Evolutionary conservation across 1,140 invertebrate genomes (phyloP).

Genomic region (Drosophila nikananu): DNA sequence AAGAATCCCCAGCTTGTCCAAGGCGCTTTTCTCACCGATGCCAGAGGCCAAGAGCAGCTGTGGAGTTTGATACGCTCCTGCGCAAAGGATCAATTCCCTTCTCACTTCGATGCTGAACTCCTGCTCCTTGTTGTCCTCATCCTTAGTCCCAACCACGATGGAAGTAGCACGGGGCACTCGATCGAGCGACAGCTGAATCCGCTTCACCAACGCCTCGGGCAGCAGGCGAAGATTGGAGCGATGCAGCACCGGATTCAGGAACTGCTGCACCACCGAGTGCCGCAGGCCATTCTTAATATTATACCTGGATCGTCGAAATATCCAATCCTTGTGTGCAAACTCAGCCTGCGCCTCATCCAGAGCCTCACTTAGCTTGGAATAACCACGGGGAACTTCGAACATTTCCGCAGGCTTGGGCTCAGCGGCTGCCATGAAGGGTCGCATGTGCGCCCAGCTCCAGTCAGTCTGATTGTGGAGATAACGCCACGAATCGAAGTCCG

Average conservation of each 20-base stretch:
- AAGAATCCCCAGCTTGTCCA: slow-evolving; percentile 86
- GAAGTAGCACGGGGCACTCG: slow-evolving; percentile 41
- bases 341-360: slow-evolving; percentile 85
- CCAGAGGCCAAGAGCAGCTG: slow-evolving; percentile 91
- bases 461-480: slow-evolving; percentile 85
- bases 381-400: slow-evolving; percentile 54
- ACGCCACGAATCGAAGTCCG: slow-evolving; percentile 88
- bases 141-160: slow-evolving; percentile 68
- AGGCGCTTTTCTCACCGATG: slow-evolving; percentile 86
- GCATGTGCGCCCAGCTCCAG: slow-evolving; percentile 86
- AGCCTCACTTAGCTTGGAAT: slow-evolving; percentile 86
- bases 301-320: slow-evolving; percentile 86
- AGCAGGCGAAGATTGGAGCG: slow-evolving; percentile 90
- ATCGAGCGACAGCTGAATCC: slow-evolving; percentile 75
- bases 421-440: slow-evolving; percentile 61
- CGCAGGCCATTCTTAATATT: slow-evolving; percentile 89
- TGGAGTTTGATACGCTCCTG: slow-evolving; percentile 90
- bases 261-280: slow-evolving; percentile 89
- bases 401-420: slow-evolving; percentile 48
- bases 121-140: slow-evolving; percentile 71
- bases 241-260: slow-evolving; percentile 88
- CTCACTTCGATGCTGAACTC: slow-evolving; percentile 86
- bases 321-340: slow-evolving; percentile 84
- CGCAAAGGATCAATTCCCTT: slow-evolving; percentile 90
- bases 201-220: slow-evolving; percentile 88